phyloP scores from a whole-genome alignment of 2,888 invertebrate genomes.

The Galerucella nymphaeae region DNA sequence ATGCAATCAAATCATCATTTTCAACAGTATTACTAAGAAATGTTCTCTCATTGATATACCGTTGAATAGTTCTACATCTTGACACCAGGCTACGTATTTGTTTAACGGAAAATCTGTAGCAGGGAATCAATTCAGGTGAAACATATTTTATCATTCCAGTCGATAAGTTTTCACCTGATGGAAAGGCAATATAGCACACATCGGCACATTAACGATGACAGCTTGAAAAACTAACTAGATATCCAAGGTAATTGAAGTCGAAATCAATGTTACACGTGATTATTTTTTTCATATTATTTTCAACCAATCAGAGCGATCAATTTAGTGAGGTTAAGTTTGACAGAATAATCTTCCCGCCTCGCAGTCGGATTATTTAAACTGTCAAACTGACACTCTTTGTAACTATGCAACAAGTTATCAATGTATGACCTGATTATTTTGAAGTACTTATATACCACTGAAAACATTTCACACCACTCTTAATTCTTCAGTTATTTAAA shows the following conservation, averaged over 20 bases:
- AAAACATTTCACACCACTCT: too few relatives aligned
- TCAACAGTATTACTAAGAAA: background rate
- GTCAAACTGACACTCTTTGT: too few relatives aligned
- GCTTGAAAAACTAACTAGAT: background rate
- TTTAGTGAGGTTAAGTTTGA: too few relatives aligned
- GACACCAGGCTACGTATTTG: constrained; percentile 7
- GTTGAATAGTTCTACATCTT: background rate
- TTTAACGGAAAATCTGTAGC: constrained; percentile 43
- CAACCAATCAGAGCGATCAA: too few relatives aligned
- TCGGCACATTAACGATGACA: background rate
- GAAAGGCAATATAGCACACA: constrained; percentile 35
- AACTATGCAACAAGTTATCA: too few relatives aligned
- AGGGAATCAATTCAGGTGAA: constrained; percentile 43
- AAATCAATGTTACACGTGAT: background rate
- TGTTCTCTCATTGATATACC: background rate
- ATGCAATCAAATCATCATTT: too few relatives aligned
- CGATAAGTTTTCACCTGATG: constrained; percentile 40
- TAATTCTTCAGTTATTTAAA: too few relatives aligned
- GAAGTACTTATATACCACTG: too few relatives aligned
- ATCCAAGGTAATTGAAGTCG: background rate
- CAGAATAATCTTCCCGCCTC: too few relatives aligned
- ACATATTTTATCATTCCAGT: constrained; percentile 50
- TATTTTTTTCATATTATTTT: too few relatives aligned
- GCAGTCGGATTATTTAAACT: too few relatives aligned
- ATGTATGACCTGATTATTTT: too few relatives aligned